Evolutionary conservation across 2,113 vertebrate species (phyloP).

Genomic region (Dicrurus megarhynchus): DNA sequence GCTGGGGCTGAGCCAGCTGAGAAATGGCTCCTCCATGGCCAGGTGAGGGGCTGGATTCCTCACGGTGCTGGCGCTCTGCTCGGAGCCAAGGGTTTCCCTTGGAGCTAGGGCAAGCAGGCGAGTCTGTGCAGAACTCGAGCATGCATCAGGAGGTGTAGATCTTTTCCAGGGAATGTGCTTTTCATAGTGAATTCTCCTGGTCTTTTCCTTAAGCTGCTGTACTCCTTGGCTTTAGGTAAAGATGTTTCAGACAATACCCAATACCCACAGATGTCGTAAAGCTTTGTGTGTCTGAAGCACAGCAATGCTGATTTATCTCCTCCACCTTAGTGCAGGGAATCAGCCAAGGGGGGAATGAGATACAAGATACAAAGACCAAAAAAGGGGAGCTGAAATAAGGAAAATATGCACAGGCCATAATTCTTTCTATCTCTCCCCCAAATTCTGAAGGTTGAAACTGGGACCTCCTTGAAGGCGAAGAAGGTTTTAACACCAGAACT

Average conservation of each 20-base stretch:
- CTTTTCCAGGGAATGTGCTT: background rate
- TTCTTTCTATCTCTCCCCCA: fast-evolving
- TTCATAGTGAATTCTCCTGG: background rate
- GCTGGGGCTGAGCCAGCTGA: background rate
- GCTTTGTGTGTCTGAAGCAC: background rate
- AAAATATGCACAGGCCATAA: background rate
- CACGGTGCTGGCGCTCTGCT: background rate
- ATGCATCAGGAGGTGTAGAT: background rate
- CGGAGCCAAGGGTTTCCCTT: background rate
- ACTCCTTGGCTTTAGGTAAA: background rate
- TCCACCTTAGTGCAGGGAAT: background rate
- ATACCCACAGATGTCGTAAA: background rate
- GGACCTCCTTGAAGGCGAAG: background rate
- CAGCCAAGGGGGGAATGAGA: background rate
- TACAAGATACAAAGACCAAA: background rate
- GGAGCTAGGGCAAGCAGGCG: background rate
- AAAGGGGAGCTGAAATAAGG: background rate
- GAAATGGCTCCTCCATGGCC: background rate
- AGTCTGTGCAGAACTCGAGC: background rate
- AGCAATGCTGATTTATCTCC: background rate
- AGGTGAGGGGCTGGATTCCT: background rate
- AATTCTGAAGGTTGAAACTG: background rate
- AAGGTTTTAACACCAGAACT: background rate
- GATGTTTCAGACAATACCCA: background rate
- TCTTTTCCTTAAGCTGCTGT: background rate